Percentiles rank a stretch among this genome's conserved stretches.
Conservation (phyloP, 1,140 invertebrate genomes). For the Coptotermes formosanus region DNA sequence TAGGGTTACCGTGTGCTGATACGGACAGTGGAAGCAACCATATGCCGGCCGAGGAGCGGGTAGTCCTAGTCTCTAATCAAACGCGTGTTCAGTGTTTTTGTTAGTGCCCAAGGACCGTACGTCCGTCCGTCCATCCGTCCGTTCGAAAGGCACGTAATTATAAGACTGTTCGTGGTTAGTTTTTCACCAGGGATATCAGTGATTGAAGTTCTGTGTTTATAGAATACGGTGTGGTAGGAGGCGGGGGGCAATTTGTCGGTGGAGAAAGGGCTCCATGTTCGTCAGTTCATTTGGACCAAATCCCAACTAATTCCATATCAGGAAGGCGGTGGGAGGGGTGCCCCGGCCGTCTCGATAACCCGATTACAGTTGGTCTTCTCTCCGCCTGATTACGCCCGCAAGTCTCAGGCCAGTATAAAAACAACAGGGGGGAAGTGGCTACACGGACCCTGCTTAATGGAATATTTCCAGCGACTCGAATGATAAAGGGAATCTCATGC, state of each 20-base stretch:
- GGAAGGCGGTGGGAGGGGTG: not conserved
- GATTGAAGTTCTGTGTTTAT: not conserved
- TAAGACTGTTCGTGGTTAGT: no score
- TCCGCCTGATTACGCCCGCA: not conserved
- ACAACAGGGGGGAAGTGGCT: not conserved
- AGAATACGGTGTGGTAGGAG: not conserved
- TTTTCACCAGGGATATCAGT: not conserved
- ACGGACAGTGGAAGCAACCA: no score
- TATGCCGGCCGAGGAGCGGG: no score
- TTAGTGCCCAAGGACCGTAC: no score
- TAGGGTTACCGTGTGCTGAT: no score
- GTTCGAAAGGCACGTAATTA: no score
- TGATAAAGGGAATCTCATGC: not conserved
- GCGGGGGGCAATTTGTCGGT: not conserved
- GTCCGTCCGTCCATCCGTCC: no score
- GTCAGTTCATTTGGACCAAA: constrained; percentile 15
- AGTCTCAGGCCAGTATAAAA: not conserved
- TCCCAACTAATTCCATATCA: constrained; percentile 6
- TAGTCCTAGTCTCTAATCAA: no score
- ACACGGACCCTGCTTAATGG: not conserved
- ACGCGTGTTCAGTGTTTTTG: no score
- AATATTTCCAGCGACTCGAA: not conserved
- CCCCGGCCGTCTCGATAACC: not conserved
- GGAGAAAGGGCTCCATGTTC: not conserved
- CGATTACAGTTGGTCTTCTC: not conserved